phyloP scores from a whole-genome alignment of 2,113 vertebrate species.

The Chunga burmeisteri region DNA sequence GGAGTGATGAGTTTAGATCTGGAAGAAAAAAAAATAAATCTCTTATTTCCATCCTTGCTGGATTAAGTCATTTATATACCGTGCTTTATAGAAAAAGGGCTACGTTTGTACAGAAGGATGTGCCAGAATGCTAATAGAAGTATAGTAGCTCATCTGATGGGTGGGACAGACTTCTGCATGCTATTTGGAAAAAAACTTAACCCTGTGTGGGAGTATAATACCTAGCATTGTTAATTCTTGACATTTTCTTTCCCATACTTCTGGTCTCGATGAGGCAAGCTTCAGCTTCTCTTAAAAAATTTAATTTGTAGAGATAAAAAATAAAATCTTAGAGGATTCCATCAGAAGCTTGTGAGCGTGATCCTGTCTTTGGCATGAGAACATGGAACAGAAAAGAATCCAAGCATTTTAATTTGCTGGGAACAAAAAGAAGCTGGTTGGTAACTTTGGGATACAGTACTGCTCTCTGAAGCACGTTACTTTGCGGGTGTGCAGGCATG shows the following conservation, averaged over 20 bases:
- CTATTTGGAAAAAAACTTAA: not conserved
- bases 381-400: not conserved
- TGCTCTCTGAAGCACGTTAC: not conserved
- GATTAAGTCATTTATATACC: not conserved
- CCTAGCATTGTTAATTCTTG: not conserved
- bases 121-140: constrained; percentile 30
- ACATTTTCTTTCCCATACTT: not conserved
- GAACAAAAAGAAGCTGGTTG: not conserved
- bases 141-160: constrained; percentile 28
- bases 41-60: not conserved
- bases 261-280: not conserved
- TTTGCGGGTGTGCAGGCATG: not conserved
- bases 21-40: not conserved
- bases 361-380: not conserved
- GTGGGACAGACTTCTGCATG: not conserved
- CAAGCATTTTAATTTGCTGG: constrained; percentile 9
- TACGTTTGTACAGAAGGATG: constrained; percentile 30
- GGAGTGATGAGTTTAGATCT: not conserved
- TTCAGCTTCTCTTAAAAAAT: constrained; percentile 3
- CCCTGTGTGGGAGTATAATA: not conserved
- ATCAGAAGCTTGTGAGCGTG: not conserved
- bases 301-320: not conserved
- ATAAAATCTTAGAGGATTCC: not conserved
- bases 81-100: not conserved
- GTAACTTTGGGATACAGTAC: not conserved